These are phyloP conservation scores for Meteorus cinctellus DNA, from an alignment of 2,888 invertebrate species.

Conservation along the genomic window DNA sequence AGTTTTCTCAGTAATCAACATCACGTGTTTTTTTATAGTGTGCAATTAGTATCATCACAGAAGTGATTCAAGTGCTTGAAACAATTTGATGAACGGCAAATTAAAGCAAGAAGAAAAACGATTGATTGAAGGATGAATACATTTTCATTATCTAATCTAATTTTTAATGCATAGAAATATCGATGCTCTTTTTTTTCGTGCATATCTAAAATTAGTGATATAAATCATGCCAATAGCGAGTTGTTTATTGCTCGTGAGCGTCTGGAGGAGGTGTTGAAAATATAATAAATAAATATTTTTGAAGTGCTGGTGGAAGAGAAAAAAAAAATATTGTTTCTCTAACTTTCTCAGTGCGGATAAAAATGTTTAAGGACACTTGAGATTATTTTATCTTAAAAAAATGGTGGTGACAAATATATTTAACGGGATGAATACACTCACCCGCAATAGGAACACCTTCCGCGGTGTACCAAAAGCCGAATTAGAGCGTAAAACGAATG, in stretches of 20 bases:
- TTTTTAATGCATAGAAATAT: background rate
- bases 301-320: background rate
- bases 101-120: background rate
- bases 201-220: slow-evolving; percentile 16
- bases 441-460: slow-evolving; percentile 78
- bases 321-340: background rate
- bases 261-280: background rate
- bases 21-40: slow-evolving; percentile 22
- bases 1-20: slow-evolving; percentile 19
- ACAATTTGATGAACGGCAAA: slow-evolving; percentile 4
- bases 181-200: background rate
- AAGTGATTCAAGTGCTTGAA: slow-evolving; percentile 5
- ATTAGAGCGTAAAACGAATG: slow-evolving; percentile 82
- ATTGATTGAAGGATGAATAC: background rate
- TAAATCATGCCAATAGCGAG: background rate
- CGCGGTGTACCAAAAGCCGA: slow-evolving; percentile 86
- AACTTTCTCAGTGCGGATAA: no score
- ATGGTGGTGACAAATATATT: slow-evolving; percentile 63
- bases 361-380: background rate
- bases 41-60: slow-evolving; percentile 23
- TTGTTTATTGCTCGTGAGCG: background rate
- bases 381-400: background rate
- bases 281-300: background rate
- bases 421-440: slow-evolving; percentile 71
- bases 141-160: background rate